Percentiles rank a stretch among this genome's conserved stretches.
These are phyloP conservation scores for Chionomys nivalis DNA, from an alignment of 2,113 vertebrate species.

Conservation along the genomic window DNA sequence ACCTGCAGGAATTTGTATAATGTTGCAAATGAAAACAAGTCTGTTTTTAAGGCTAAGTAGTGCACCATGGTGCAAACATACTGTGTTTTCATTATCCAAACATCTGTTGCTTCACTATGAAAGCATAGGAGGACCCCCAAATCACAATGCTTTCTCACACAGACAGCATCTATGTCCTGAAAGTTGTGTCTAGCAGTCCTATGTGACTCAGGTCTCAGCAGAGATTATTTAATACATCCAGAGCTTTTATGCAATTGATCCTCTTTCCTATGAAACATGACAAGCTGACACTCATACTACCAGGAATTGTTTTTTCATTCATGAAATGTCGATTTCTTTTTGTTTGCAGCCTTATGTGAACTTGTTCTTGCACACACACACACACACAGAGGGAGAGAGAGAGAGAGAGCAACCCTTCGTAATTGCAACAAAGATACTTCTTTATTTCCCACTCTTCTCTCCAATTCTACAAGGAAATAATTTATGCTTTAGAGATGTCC, in stretches of 20 bases:
- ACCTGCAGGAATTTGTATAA: neutral
- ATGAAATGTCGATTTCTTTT: neutral
- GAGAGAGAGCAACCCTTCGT: neutral
- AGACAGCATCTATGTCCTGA: neutral
- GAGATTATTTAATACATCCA: neutral
- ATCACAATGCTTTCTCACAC: neutral
- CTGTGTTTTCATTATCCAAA: neutral
- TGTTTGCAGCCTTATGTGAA: neutral
- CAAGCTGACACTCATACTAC: neutral
- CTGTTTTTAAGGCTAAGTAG: neutral
- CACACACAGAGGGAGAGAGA: neutral
- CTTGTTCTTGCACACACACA: neutral
- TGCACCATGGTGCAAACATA: neutral
- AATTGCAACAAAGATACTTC: neutral
- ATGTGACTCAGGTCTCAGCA: neutral
- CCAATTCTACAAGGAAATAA: neutral
- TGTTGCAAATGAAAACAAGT: neutral
- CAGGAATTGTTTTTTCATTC: neutral
- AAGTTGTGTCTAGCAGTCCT: neutral
- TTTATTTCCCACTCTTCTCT: neutral
- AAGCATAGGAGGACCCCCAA: too few relatives aligned
- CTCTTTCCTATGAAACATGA: neutral
- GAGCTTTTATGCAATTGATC: neutral
- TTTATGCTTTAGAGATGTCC: neutral
- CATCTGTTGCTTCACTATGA: neutral